Base-by-base conservation (phyloP, 2,888 invertebrate species). In the Brachycybe producta region DNA sequence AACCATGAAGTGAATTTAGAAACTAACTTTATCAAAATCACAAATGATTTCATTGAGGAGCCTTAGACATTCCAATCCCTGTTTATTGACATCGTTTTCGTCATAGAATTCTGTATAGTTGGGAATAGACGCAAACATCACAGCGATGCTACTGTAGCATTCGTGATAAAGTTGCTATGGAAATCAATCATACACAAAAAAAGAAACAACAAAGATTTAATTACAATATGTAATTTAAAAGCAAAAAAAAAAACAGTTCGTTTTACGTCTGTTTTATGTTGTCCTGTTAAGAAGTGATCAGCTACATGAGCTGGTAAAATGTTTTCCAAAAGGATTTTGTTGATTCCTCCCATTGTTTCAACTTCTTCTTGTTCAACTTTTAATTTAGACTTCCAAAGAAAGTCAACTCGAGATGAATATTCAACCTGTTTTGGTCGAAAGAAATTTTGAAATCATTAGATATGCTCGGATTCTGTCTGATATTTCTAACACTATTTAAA, bases 121-220 rank as follows among this genome's bases (percentile, higher is more conserved):
- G 4, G 95, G 94, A 60, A 97, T 95, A 1, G 92, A 92, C 0
- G 95, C 94, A 66, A 97, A 97, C 94, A 95, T 94, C 5, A 97
- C 95, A 0, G 88, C 90, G 52, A 95, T 88, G 60, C 84, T 83
- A 15, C 81, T 82, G 67, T 95, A 95, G 36, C 87, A 76, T 65
- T 95, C 90, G 66, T 94, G 92, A 68, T 97, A 97, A 1, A 95
- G 69, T 56, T 92, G 92, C 72, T 92, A 76, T 39, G 11, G 15
- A 13, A 23, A 11, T 42, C 19, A 39, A 39, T 39, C 40, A 3
- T 44, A 2, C 13, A 15, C 24, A 24, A 57, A 13, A 39, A 49
- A 61, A 46, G 48, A 26, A 47, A 54, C 41, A 43, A 43, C 21
- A 43, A 7, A 42, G 51, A 45, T 36, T 17, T 34, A 13, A 17